Conservation (phyloP, 64 coral and sea anemone species). For the Stylophora pistillata region DNA sequence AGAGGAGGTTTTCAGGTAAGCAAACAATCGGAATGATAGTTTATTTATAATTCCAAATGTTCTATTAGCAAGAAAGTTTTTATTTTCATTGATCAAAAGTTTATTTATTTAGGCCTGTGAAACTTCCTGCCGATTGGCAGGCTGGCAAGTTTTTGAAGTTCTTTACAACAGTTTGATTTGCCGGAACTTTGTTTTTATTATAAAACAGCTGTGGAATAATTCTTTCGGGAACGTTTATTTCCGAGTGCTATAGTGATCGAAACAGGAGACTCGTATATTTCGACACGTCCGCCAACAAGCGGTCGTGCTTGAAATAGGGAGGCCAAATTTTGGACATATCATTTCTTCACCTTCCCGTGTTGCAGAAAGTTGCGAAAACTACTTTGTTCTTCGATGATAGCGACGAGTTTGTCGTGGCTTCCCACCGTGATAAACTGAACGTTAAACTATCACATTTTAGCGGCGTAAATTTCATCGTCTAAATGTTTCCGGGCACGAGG, state of each 20-base stretch:
- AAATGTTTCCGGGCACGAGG: constrained; percentile 14
- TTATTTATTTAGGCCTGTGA: constrained; percentile 3
- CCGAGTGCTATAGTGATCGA: neutral
- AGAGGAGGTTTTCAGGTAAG: constrained; percentile 26
- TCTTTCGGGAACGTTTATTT: neutral
- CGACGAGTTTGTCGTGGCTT: constrained; percentile 1
- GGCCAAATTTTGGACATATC: neutral
- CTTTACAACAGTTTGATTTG: no score
- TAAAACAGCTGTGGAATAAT: neutral
- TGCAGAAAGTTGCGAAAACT: neutral
- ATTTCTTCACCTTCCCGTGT: neutral
- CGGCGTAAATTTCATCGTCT: neutral
- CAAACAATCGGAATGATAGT: constrained; percentile 23
- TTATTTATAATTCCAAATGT: constrained; percentile 1
- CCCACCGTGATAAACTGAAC: constrained; percentile 1
- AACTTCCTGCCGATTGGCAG: neutral
- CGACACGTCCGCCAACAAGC: neutral
- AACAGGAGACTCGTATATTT: neutral
- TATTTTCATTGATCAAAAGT: neutral
- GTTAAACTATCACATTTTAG: neutral
- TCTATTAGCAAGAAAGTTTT: neutral
- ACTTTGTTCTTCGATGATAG: neutral
- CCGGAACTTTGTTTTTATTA: neutral
- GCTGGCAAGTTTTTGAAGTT: neutral
- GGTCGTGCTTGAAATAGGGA: neutral